Conservation (phyloP, 2,113 vertebrate genomes). For the Nannobrachium achirus region DNA sequence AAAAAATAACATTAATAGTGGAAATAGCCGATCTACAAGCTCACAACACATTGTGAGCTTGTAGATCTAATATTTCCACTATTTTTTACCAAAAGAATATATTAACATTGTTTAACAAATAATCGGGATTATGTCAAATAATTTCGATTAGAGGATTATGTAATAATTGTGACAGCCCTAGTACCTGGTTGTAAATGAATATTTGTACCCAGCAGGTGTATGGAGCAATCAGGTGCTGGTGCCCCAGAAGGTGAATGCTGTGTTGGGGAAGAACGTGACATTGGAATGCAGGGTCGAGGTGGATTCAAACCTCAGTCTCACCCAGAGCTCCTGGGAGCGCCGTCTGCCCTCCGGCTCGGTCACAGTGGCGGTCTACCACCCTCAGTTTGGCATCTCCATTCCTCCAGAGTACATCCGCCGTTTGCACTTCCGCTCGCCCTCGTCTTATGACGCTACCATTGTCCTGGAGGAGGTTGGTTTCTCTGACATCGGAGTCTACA, state of each 20-base stretch:
- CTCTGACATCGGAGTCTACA: slow-evolving; percentile 90
- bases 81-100: too few relatives aligned
- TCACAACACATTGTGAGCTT: too few relatives aligned
- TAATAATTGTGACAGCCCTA: too few relatives aligned
- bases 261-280: slow-evolving; percentile 94
- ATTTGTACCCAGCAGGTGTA: slow-evolving; percentile 77
- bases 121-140: too few relatives aligned
- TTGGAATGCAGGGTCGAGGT: slow-evolving; percentile 91
- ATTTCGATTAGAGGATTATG: too few relatives aligned
- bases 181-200: neutral
- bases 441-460: slow-evolving; percentile 91
- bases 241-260: slow-evolving; percentile 88
- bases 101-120: too few relatives aligned
- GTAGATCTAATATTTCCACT: too few relatives aligned
- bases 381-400: slow-evolving; percentile 90
- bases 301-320: slow-evolving; percentile 86
- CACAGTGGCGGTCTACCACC: slow-evolving; percentile 95
- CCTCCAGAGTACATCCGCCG: slow-evolving; percentile 86
- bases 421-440: slow-evolving; percentile 89
- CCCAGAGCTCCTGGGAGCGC: slow-evolving; percentile 96
- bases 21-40: too few relatives aligned
- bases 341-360: slow-evolving; percentile 84
- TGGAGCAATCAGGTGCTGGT: slow-evolving; percentile 89
- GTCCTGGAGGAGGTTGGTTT: slow-evolving; percentile 91
- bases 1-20: too few relatives aligned